Base-by-base conservation (phyloP, 1,140 invertebrate species). In the Meloidogyne chitwoodi region DNA sequence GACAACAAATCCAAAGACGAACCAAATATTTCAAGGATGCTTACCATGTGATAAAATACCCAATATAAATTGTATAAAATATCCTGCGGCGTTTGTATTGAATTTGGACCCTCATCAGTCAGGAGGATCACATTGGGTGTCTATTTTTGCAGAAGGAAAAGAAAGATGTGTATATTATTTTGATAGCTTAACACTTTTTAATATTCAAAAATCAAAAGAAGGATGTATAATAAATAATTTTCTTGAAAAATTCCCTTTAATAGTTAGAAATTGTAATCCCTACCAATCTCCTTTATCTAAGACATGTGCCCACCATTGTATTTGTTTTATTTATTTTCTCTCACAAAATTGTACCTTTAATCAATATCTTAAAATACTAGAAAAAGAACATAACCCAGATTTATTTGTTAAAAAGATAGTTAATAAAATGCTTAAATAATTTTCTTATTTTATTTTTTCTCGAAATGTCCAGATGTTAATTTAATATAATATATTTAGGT, bases 51-150 rank as follows among this genome's bases (percentile, higher is more conserved):
- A n/a, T n/a, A 4, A 12, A 12, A 12, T 72, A 27, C 69, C 69
- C 0, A 12, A 41, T 12, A 41, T 12, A 41, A 41, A 41, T 41
- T 12, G 11, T 41, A 12, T 41, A 0, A 41, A 62, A 29, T 72
- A 72, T 19, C 69, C 69, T 19, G 41, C 69, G 56, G 69, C 69
- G 6, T 24, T 72, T 29, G 29, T 68, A 11, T 22, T 68, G 11
- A 68, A 68, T 24, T 44, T n/a, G 8, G 67, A 68, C 27, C 8
- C 27, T 11, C 67, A 68, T 24, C 22, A 44, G 12, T 24, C 26
- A 26, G 29, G 34, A 12, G 67, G 67, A 11, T 68, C 67, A 12
- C 67, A 68, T 14, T 68, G 67, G 67, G 22, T 22, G 8, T 26
- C 67, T 4, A 31, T 68, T 34, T 68, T 24, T 24, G 67, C 67